These are phyloP conservation scores for Dryococelus australis DNA, from an alignment of 2,888 invertebrate species.

Conservation along the genomic window DNA sequence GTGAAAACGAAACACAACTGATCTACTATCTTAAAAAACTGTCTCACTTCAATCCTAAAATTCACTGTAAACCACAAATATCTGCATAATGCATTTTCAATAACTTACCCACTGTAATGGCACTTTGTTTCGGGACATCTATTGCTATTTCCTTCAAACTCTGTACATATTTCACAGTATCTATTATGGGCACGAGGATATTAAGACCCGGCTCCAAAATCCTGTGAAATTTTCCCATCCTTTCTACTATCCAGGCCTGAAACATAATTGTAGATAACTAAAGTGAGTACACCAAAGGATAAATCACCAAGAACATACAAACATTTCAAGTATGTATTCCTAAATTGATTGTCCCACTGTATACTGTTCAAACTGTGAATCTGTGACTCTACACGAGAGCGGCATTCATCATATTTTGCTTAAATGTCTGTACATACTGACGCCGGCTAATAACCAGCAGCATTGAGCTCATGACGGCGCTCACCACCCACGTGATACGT, in stretches of 20 bases:
- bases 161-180: slow-evolving; percentile 96
- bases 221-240: slow-evolving; percentile 97
- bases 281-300: no score
- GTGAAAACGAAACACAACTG: no score
- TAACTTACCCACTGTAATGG: slow-evolving; percentile 39
- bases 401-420: no score
- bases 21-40: no score
- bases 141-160: slow-evolving; percentile 99
- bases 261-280: slow-evolving; percentile 50
- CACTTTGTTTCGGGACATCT: slow-evolving; percentile 98
- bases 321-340: neutral
- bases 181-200: slow-evolving; percentile 87
- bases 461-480: no score
- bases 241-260: slow-evolving; percentile 95
- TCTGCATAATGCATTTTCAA: neutral
- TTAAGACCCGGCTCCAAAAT: slow-evolving; percentile 96
- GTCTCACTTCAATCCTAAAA: no score
- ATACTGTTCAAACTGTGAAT: no score
- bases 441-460: no score
- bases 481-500: no score
- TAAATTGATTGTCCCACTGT: no score
- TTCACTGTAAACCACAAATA: neutral
- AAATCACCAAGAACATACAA: slow-evolving; percentile 32
- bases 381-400: no score
- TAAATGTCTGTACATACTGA: no score